Evolutionary conservation across 2,888 invertebrate genomes (phyloP).

Genomic region (Rhodophaea formosa): DNA sequence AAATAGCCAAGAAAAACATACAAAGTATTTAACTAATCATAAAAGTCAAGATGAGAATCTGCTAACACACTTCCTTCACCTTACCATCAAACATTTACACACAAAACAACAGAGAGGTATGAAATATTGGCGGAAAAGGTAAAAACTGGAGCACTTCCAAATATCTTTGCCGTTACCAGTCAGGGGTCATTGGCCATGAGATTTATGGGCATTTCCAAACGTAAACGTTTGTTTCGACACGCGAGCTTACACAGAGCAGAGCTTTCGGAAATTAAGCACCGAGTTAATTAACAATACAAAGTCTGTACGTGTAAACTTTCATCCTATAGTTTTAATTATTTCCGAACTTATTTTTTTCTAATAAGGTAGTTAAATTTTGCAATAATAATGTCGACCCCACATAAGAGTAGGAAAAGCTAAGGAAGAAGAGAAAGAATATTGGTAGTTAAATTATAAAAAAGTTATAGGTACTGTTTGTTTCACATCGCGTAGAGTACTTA

Average conservation of each 20-base stretch:
- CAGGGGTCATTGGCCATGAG: conserved; percentile 6
- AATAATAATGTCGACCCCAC: too few species aligned
- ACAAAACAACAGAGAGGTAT: neutral
- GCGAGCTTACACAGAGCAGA: conserved; percentile 4
- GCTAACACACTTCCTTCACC: neutral
- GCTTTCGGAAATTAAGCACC: conserved; percentile 1
- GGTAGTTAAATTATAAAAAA: too few species aligned
- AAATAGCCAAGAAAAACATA: too few species aligned
- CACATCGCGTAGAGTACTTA: too few species aligned
- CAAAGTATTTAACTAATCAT: too few species aligned
- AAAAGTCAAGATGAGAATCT: neutral
- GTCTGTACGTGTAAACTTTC: neutral
- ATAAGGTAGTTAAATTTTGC: too few species aligned
- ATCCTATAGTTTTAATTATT: neutral
- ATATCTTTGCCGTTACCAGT: conserved; percentile 1
- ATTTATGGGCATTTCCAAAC: conserved; percentile 3
- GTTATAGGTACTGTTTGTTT: too few species aligned
- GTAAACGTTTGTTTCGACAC: conserved; percentile 8
- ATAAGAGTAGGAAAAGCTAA: too few species aligned
- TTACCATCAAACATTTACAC: neutral
- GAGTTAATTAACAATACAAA: neutral
- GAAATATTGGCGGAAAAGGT: neutral
- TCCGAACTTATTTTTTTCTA: too few species aligned
- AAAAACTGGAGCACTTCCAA: conserved; percentile 3
- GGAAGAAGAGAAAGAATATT: too few species aligned